Evolutionary conservation across 2,113 vertebrate species (phyloP).

Genomic region (Callorhinus ursinus): DNA sequence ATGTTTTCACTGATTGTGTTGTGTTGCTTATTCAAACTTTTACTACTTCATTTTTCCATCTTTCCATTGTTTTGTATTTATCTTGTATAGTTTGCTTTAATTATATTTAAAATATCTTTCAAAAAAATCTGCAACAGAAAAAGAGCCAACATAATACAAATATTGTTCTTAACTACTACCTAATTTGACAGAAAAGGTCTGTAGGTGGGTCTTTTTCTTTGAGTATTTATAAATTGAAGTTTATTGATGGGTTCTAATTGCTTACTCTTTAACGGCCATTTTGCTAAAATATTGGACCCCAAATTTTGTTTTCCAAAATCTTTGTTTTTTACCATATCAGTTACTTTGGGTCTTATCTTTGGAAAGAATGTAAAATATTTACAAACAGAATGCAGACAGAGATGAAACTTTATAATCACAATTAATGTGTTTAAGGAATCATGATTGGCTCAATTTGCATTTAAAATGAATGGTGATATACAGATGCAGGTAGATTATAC

Average conservation of each 20-base stretch:
- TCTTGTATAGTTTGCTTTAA: not conserved
- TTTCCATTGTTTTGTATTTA: conserved; percentile 2
- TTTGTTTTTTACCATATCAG: conserved; percentile 48
- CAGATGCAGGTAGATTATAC: not conserved
- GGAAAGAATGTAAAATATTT: conserved; percentile 25
- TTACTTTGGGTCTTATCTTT: conserved; percentile 40
- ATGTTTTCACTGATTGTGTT: not conserved
- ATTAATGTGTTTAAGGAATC: conserved; percentile 37
- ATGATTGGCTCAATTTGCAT: not conserved
- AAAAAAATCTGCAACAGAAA: not conserved
- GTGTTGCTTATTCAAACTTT: not conserved
- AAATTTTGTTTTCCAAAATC: conserved; percentile 44
- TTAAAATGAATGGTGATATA: conserved; percentile 36
- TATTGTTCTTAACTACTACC: not conserved
- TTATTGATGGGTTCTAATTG: not conserved
- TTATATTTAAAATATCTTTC: not conserved
- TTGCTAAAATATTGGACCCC: not conserved
- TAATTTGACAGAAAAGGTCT: conserved; percentile 12
- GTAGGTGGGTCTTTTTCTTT: conserved; percentile 13
- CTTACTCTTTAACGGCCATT: not conserved
- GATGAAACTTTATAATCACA: conserved; percentile 61
- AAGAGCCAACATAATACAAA: not conserved
- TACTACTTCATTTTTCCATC: not conserved
- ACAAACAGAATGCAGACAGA: not conserved
- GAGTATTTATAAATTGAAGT: conserved; percentile 40